Percentiles rank a stretch among this genome's conserved stretches.
Evolutionary conservation across 92 coral and sea anemone genomes (phyloP).

Genomic region (Umimayanthus kanabou): DNA sequence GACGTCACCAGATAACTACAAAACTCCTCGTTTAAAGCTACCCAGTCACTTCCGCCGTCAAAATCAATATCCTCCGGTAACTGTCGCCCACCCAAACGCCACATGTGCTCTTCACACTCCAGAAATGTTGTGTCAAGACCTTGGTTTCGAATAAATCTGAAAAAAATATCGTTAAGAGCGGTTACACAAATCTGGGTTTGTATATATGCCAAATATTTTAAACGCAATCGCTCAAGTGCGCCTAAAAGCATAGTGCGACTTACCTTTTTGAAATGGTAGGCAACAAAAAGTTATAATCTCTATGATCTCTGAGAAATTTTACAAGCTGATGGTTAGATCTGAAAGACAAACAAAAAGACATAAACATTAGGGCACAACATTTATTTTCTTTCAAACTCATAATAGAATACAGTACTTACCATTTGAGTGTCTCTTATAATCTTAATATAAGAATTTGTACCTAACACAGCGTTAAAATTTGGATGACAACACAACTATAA

Average conservation of each 20-base stretch:
- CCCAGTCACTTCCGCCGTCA: too few species aligned
- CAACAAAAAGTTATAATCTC: conserved; percentile 81
- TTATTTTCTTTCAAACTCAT: too few species aligned
- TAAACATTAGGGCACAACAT: neutral
- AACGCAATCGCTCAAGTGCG: too few species aligned
- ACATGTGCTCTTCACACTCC: conserved; percentile 67
- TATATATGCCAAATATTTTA: too few species aligned
- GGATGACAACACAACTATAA: too few species aligned
- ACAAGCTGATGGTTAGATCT: conserved; percentile 66
- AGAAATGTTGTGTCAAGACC: conserved; percentile 77
- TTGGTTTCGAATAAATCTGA: conserved; percentile 88
- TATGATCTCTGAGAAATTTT: conserved; percentile 64
- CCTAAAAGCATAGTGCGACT: neutral
- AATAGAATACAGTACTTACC: neutral
- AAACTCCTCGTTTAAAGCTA: conserved; percentile 27
- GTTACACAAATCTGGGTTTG: too few species aligned
- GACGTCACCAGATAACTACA: conserved; percentile 81
- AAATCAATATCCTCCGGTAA: conserved; percentile 81
- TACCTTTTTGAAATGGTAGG: conserved; percentile 83
- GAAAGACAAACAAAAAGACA: neutral
- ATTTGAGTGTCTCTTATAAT: too few species aligned
- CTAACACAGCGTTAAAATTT: too few species aligned
- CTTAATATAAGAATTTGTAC: neutral
- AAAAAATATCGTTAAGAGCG: neutral
- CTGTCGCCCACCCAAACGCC: conserved; percentile 83